Conservation (phyloP, 2,888 invertebrate genomes). For the Onchidella celtica region DNA sequence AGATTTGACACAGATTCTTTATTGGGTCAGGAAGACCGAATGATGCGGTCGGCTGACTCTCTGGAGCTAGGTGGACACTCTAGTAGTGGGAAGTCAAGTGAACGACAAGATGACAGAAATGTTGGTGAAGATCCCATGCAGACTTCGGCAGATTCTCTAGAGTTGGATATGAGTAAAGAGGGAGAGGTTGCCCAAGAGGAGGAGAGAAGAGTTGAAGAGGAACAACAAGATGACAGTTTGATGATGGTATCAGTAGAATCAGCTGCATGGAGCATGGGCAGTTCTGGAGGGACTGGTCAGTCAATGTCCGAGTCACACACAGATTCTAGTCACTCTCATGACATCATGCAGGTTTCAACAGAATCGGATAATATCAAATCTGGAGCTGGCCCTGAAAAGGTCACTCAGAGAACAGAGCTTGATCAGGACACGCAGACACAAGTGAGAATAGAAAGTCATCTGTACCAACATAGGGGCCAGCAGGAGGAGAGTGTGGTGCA, state of each 20-base stretch:
- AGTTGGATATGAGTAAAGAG: slow-evolving; percentile 53
- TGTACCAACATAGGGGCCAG: neutral
- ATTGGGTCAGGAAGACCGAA: slow-evolving; percentile 56
- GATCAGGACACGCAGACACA: neutral
- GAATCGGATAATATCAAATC: slow-evolving; percentile 68
- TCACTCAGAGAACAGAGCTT: neutral
- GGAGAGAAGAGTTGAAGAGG: neutral
- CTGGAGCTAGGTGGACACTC: slow-evolving; percentile 67
- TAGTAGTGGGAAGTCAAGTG: slow-evolving; percentile 46
- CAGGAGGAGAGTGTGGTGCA: slow-evolving; percentile 16
- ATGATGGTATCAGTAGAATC: slow-evolving; percentile 60
- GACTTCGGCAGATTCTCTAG: slow-evolving; percentile 70
- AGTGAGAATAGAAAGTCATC: slow-evolving; percentile 3
- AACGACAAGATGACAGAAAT: slow-evolving; percentile 62
- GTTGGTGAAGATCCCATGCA: slow-evolving; percentile 65
- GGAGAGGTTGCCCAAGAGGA: slow-evolving; percentile 59
- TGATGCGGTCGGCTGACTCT: slow-evolving; percentile 64
- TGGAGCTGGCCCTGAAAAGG: slow-evolving; percentile 3
- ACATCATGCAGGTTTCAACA: slow-evolving; percentile 77
- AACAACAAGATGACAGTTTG: slow-evolving; percentile 47
- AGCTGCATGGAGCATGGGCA: slow-evolving; percentile 68
- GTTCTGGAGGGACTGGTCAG: slow-evolving; percentile 72
- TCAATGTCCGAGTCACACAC: slow-evolving; percentile 66
- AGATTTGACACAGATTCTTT: slow-evolving; percentile 60
- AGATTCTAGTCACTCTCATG: slow-evolving; percentile 66